These are phyloP conservation scores for Gadus chalcogrammus DNA, from an alignment of 2,113 vertebrate genomes.

Conservation along the genomic window DNA sequence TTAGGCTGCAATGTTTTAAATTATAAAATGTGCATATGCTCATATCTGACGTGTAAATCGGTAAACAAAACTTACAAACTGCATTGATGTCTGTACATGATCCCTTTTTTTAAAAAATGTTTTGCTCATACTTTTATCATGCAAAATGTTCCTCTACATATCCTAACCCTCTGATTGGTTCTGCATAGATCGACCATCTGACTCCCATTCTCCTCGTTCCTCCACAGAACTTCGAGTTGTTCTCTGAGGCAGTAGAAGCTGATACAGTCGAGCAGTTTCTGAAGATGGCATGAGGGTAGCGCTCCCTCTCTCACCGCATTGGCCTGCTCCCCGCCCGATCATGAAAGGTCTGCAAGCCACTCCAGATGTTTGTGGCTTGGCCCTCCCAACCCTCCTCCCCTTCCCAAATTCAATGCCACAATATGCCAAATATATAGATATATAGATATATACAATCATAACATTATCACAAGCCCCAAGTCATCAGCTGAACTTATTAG, in stretches of 20 bases:
- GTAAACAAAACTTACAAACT: no score
- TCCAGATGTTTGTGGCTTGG: not conserved
- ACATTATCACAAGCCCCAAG: conserved; percentile 5
- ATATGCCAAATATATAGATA: conserved; percentile 73
- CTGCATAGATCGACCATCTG: no score
- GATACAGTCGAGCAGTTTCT: conserved; percentile 90
- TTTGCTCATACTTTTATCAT: no score
- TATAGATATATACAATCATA: conserved; percentile 39
- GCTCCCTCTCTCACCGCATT: not conserved
- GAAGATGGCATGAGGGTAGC: conserved; percentile 81
- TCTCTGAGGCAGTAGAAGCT: conserved; percentile 89
- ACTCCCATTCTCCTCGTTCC: not conserved
- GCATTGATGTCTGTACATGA: no score
- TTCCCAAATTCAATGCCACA: conserved; percentile 54
- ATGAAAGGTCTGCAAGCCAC: conserved; percentile 12
- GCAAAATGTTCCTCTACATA: no score
- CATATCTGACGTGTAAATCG: no score
- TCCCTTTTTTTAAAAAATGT: no score
- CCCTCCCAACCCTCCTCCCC: conserved; percentile 51
- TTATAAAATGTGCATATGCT: no score
- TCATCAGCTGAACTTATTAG: not conserved
- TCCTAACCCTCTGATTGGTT: no score
- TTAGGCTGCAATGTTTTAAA: no score
- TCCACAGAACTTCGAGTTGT: conserved; percentile 86
- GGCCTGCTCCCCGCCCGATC: conserved; percentile 23